Percentiles rank a stretch among this genome's conserved stretches.
Conservation (phyloP, 2,888 invertebrate species). For the Hyposoter dolosus region DNA sequence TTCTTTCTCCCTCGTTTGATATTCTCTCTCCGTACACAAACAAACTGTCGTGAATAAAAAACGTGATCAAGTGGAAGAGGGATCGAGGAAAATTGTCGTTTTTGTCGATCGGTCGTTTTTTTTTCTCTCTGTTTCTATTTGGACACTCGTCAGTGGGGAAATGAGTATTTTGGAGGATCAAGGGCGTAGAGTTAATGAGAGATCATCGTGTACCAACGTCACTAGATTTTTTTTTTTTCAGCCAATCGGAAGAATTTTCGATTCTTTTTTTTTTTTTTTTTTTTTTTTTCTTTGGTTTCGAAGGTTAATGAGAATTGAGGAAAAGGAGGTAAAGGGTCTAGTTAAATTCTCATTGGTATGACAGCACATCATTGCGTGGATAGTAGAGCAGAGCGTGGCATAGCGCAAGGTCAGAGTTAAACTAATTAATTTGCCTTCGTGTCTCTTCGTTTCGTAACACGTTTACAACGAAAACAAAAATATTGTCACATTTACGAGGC, state of each 20-base stretch:
- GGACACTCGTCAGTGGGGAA: constrained; percentile 15
- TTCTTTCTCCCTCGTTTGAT: constrained; percentile 36
- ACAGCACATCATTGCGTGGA: constrained; percentile 85
- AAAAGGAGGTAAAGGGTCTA: constrained; percentile 70
- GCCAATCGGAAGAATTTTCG: not conserved
- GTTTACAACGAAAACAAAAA: not conserved
- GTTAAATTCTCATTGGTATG: constrained; percentile 82
- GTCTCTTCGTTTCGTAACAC: constrained; percentile 26
- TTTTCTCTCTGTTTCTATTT: constrained; percentile 10
- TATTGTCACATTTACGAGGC: not conserved
- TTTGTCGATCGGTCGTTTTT: not conserved
- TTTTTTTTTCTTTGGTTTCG: constrained; percentile 40
- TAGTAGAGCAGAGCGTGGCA: constrained; percentile 83
- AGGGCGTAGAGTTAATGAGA: not conserved
- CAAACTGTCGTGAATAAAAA: constrained; percentile 46
- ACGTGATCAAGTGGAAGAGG: constrained; percentile 60
- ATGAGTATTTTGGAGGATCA: not conserved
- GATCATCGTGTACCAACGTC: not conserved
- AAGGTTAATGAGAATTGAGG: constrained; percentile 70
- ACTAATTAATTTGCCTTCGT: constrained; percentile 44
- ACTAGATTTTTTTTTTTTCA: not conserved
- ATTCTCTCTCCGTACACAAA: constrained; percentile 50
- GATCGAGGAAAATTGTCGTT: not conserved
- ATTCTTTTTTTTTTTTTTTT: constrained; percentile 51
- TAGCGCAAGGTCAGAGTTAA: constrained; percentile 80